Conservation (phyloP, 37 sponge, comb jelly and placozoan species). For the Geodia barretti region DNA sequence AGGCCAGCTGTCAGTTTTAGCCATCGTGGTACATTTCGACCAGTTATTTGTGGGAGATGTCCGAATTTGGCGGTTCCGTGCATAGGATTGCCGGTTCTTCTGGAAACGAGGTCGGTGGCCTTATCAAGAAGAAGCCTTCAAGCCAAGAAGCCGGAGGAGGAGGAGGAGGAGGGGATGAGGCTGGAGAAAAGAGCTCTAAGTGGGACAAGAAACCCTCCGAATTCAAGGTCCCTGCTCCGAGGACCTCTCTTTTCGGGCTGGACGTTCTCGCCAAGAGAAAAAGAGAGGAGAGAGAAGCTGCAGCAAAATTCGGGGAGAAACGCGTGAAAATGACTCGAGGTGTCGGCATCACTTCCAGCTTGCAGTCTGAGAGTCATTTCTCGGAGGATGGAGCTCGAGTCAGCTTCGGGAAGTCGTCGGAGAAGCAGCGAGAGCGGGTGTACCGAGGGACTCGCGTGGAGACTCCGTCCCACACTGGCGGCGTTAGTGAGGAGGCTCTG, state of each 20-base stretch:
- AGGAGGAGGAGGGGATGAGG: not conserved
- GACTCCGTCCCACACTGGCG: conserved; percentile 93
- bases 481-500: conserved; percentile 78
- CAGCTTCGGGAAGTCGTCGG: conserved; percentile 48
- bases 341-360: no score
- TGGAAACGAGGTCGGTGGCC: conserved; percentile 65
- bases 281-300: conserved; percentile 58
- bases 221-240: conserved; percentile 65
- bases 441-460: conserved; percentile 65
- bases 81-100: conserved; percentile 56
- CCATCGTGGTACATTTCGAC: not conserved
- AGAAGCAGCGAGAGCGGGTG: conserved; percentile 27
- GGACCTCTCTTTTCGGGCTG: conserved; percentile 77
- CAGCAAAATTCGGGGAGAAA: conserved; percentile 10
- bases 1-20: no score
- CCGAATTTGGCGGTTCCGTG: conserved; percentile 39
- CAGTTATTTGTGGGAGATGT: conserved; percentile 16
- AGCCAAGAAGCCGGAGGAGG: not conserved
- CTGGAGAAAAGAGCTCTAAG: not conserved
- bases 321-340: not conserved
- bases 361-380: not conserved
- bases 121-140: conserved; percentile 51
- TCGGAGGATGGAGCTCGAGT: conserved; percentile 36
- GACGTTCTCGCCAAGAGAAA: conserved; percentile 81
- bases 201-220: conserved; percentile 2